Conservation (phyloP, 2,113 vertebrate species). For the Xenotilapia longispinis region DNA sequence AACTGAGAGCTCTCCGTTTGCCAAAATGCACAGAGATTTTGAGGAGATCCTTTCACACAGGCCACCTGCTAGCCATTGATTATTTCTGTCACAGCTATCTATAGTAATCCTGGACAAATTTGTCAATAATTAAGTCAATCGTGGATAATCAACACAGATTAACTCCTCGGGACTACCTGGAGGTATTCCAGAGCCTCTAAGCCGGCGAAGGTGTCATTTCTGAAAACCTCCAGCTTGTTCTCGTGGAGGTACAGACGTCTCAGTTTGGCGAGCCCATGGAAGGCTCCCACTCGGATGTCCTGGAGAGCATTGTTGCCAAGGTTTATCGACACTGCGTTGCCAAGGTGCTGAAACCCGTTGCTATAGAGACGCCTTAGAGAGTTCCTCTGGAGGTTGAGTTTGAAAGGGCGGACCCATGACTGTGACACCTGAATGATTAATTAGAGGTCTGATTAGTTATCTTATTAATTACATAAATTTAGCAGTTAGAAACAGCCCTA, state of each 20-base stretch:
- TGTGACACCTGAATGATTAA: slow-evolving; percentile 80
- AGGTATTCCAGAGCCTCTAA: slow-evolving; percentile 97
- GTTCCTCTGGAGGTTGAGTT: slow-evolving; percentile 98
- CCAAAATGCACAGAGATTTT: not conserved
- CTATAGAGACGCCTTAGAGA: slow-evolving; percentile 95
- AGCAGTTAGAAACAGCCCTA: slow-evolving; percentile 11
- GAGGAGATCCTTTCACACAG: not conserved
- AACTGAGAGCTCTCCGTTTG: not conserved
- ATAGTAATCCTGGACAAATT: not conserved
- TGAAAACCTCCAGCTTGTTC: slow-evolving; percentile 96
- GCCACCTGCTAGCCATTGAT: not conserved
- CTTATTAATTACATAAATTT: slow-evolving; percentile 38
- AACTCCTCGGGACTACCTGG: slow-evolving; percentile 78
- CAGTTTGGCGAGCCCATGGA: slow-evolving; percentile 87
- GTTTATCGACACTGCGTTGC: slow-evolving; percentile 96
- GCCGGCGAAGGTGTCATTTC: slow-evolving; percentile 94
- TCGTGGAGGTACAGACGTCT: slow-evolving; percentile 95
- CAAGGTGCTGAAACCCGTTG: slow-evolving; percentile 96
- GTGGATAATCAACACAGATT: not conserved
- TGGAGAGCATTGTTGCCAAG: slow-evolving; percentile 98
- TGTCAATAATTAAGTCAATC: slow-evolving; percentile 18
- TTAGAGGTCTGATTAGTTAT: slow-evolving; percentile 48
- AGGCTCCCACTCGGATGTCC: slow-evolving; percentile 95
- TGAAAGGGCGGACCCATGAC: slow-evolving; percentile 96
- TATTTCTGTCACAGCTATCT: not conserved